Base-by-base conservation (phyloP, 2,113 vertebrate species). In the Etia nguti region DNA sequence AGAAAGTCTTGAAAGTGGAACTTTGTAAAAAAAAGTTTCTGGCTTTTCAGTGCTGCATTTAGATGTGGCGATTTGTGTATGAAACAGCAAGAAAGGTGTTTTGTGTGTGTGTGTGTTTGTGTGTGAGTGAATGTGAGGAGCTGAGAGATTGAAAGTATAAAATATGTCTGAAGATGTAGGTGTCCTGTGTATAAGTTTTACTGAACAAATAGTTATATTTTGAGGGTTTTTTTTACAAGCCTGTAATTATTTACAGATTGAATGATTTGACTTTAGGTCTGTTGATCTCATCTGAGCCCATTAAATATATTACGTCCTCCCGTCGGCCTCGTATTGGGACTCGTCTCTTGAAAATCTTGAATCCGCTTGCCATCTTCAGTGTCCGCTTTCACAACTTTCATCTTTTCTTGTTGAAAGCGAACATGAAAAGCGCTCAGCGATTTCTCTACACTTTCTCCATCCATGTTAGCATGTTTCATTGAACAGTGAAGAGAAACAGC, bases 321-420 rank as follows among this genome's bases (percentile, higher is more conserved):
- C 4, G 1, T 29, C 10, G 10, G 41, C 55, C 43, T 34, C 18
- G 9, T 36, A 11, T 29, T n/a, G 18, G 75, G 50, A 55, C 56
- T 22, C 2, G 9, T 82, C 52, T 75, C 60, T 77, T 70, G 52
- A 85, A 85, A 90, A 84, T 36, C 56, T 50, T 38, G 54, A 83
- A 20, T 55, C 59, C 34, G 36, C 16, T 56, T 24, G 8, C 13
- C 8, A 81, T 87, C 48, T 68, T 77, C 79, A 52, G 65, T 41
- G 86, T 87, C 84, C 62, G 83, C 92, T 95, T 95, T 95, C 94
- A 91, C 55, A 94, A 95, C 94, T 96, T 95, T 96, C 95, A 92
- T 94, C 89, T 95, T 94, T 93, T 93, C 89, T 92, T 86, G 88
- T 24, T 92, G 92, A 94, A 95, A 94, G 92, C 89, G 85, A 92